These are phyloP conservation scores for Orchestia grillus DNA, from an alignment of 1,140 invertebrate species.

Conservation along the genomic window DNA sequence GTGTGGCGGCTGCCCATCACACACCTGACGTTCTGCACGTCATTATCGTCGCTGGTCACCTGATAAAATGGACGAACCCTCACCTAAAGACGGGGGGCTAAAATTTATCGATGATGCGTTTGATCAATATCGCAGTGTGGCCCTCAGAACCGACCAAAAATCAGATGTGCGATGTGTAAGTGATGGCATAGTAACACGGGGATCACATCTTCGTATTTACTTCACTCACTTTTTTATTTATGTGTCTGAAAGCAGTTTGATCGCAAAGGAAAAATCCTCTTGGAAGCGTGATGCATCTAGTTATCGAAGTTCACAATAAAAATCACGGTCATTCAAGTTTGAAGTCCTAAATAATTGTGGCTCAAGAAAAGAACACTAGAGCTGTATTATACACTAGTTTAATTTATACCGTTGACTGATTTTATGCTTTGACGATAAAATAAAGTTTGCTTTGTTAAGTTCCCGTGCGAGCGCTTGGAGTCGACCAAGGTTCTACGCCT, in stretches of 20 bases:
- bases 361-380: not conserved
- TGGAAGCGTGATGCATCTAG: not conserved
- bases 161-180: not conserved
- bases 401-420: not conserved
- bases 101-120: constrained; percentile 17
- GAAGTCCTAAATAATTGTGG: not conserved
- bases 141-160: not conserved
- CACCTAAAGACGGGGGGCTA: not conserved
- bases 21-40: not conserved
- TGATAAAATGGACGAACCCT: constrained; percentile 29
- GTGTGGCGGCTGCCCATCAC: not conserved
- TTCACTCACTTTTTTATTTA: not conserved
- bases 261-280: not conserved
- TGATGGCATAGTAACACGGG: not conserved
- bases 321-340: not conserved
- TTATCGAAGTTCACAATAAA: not conserved
- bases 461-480: not conserved
- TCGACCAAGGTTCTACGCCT: too few species aligned
- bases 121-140: not conserved
- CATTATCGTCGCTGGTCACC: constrained; percentile 17
- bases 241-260: not conserved
- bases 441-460: not conserved
- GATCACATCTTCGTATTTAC: not conserved
- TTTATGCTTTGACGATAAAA: not conserved
- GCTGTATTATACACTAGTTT: not conserved